phyloP scores from a whole-genome alignment of 2,888 invertebrate species.

The Alloscopus bannaensis region DNA sequence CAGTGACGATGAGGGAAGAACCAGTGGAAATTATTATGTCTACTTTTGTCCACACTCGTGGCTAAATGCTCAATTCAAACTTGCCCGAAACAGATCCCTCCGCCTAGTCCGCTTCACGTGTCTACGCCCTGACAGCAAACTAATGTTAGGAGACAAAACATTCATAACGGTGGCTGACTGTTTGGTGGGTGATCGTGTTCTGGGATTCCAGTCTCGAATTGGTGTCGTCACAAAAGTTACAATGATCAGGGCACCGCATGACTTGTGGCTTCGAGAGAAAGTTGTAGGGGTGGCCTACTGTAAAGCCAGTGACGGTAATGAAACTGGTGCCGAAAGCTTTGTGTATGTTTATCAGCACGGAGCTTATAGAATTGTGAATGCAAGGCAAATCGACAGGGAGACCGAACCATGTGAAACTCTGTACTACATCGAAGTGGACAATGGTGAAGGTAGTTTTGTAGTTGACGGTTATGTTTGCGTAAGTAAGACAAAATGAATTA shows the following conservation, averaged over 20 bases:
- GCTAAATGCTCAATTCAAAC: background rate
- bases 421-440: slow-evolving; percentile 2
- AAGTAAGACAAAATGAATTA: background rate
- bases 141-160: slow-evolving; percentile 6
- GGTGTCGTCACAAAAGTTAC: slow-evolving; percentile 1
- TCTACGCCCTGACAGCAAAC: background rate
- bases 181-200: background rate
- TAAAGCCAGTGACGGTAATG: background rate
- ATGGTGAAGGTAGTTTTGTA: slow-evolving; percentile 1
- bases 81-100: background rate
- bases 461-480: slow-evolving; percentile 16
- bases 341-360: slow-evolving; percentile 1
- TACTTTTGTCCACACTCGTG: background rate
- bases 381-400: background rate
- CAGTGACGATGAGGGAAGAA: background rate
- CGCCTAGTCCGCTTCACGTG: background rate
- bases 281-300: background rate
- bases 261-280: background rate
- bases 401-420: background rate
- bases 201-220: background rate
- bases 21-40: background rate
- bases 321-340: background rate
- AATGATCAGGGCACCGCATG: background rate
- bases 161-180: background rate
- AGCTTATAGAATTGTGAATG: background rate